Conservation (phyloP, 2,113 vertebrate genomes). For the Sardina pilchardus region DNA sequence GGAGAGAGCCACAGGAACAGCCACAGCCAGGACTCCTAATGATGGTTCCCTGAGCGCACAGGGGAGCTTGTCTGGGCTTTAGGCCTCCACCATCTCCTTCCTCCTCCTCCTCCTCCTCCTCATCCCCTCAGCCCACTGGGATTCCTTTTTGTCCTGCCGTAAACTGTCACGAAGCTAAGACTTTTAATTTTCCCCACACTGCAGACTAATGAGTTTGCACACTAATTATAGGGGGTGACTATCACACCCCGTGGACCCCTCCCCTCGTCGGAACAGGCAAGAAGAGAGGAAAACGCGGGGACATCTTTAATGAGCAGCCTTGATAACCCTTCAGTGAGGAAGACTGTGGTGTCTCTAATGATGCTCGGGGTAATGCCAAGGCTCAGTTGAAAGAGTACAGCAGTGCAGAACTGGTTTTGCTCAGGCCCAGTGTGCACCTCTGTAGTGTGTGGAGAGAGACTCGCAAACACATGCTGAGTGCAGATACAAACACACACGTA, state of each 20-base stretch:
- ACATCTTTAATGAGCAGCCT: constrained; percentile 75
- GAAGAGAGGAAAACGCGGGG: constrained; percentile 57
- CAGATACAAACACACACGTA: neutral
- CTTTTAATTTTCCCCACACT: constrained; percentile 66
- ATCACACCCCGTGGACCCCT: constrained; percentile 63
- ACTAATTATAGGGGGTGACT: constrained; percentile 71
- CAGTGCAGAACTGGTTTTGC: neutral
- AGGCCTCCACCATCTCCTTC: constrained; percentile 27
- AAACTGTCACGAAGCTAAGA: constrained; percentile 65
- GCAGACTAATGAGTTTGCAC: constrained; percentile 73
- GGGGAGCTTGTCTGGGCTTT: constrained; percentile 51
- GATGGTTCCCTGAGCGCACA: constrained; percentile 39
- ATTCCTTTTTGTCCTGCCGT: constrained; percentile 62
- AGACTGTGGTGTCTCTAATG: constrained; percentile 69
- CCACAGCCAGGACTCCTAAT: constrained; percentile 40
- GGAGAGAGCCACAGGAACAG: constrained; percentile 1
- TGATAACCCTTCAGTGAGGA: constrained; percentile 72
- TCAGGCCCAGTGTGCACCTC: neutral
- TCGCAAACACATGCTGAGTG: neutral
- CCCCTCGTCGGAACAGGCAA: constrained; percentile 1
- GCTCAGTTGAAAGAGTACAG: constrained; percentile 50
- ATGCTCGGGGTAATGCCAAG: constrained; percentile 64
- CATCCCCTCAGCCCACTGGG: constrained; percentile 40
- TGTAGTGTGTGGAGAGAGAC: constrained; percentile 22
- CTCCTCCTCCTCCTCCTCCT: constrained; percentile 46